Conservation (phyloP, 2,888 invertebrate genomes). For the Epinotia bilunana region DNA sequence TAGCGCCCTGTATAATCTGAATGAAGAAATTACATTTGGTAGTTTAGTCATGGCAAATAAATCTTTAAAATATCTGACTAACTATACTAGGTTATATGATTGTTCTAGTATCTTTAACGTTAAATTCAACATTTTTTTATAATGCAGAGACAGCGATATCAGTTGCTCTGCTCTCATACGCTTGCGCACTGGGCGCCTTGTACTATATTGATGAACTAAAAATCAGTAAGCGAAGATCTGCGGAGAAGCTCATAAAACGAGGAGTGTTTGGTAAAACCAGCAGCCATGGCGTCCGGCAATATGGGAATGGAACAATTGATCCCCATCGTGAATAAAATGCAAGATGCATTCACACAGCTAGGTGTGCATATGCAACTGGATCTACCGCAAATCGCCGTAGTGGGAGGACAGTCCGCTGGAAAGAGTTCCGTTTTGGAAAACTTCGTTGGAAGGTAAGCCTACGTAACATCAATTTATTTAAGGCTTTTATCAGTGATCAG, state of each 20-base stretch:
- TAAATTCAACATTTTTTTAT: slow-evolving; percentile 19
- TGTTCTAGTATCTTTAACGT: slow-evolving; percentile 9
- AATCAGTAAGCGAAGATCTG: slow-evolving; percentile 80
- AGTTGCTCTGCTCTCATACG: slow-evolving; percentile 61
- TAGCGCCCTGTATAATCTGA: neutral
- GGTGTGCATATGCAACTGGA: slow-evolving; percentile 99
- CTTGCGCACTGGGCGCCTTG: slow-evolving; percentile 68
- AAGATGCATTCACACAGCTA: slow-evolving; percentile 99
- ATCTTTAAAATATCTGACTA: neutral
- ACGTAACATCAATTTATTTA: neutral
- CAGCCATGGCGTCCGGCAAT: slow-evolving; percentile 87
- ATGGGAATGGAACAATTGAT: slow-evolving; percentile 99
- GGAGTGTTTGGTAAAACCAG: slow-evolving; percentile 74
- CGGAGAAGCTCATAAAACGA: slow-evolving; percentile 78
- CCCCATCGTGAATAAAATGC: slow-evolving; percentile 99
- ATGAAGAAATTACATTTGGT: neutral
- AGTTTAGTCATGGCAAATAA: neutral
- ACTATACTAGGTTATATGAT: neutral
- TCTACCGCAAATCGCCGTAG: slow-evolving; percentile 99
- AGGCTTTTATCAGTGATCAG: neutral
- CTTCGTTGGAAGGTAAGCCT: slow-evolving; percentile 98
- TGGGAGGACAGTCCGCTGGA: slow-evolving; percentile 99
- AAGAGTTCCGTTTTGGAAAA: slow-evolving; percentile 99
- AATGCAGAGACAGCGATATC: slow-evolving; percentile 50
- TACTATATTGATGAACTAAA: slow-evolving; percentile 79